These are phyloP conservation scores for Merluccius polli DNA, from an alignment of 2,797 vertebrate species.

Conservation along the genomic window DNA sequence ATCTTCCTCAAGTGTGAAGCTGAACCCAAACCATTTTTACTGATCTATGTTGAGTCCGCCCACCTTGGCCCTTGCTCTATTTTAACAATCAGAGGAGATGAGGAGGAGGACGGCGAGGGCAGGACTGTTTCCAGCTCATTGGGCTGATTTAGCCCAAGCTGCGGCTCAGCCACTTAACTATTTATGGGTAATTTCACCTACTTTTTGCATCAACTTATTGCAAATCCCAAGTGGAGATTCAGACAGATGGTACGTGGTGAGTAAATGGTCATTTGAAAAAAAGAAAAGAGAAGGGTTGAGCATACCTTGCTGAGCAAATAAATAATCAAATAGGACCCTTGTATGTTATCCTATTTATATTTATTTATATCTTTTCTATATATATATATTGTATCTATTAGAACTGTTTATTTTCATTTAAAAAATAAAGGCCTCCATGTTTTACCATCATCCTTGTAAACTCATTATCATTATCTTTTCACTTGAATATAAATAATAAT, in stretches of 20 bases:
- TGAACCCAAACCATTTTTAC: background rate
- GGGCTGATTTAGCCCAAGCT: background rate
- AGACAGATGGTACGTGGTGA: background rate
- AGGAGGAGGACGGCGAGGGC: background rate
- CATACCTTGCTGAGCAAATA: background rate
- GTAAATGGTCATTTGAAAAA: background rate
- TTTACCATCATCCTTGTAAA: background rate
- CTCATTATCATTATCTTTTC: too few species aligned
- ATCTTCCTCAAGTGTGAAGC: background rate
- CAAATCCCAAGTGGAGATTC: background rate
- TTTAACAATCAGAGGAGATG: background rate
- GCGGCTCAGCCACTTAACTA: background rate
- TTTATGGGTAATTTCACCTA: slow-evolving; percentile 3
- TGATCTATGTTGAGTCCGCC: background rate
- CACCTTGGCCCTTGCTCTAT: background rate
- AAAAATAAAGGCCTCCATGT: too few species aligned
- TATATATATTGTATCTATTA: too few species aligned
- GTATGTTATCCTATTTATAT: background rate
- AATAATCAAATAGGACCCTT: background rate
- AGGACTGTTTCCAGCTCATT: background rate
- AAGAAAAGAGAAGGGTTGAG: background rate
- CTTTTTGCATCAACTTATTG: background rate
- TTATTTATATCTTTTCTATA: too few species aligned
- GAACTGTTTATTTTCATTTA: background rate
- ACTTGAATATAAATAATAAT: too few species aligned